phyloP scores from a whole-genome alignment of 2,888 invertebrate genomes.

The Galeopsomyia nigrocyanea region DNA sequence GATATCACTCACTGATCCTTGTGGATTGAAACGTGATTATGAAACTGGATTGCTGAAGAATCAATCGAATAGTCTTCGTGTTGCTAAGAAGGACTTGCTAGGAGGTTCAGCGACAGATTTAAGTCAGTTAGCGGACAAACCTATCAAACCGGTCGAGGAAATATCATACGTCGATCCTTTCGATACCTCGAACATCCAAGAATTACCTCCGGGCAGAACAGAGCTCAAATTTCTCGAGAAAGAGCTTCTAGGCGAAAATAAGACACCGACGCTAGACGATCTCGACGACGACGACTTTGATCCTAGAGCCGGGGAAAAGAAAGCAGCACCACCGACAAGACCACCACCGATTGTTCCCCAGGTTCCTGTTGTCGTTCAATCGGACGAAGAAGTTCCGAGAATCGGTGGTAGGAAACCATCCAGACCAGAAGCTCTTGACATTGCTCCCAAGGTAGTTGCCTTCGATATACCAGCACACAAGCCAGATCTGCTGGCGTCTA shows the following conservation, averaged over 20 bases:
- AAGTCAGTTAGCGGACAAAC: constrained; percentile 77
- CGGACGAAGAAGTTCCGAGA: background rate
- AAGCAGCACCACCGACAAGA: constrained; percentile 50
- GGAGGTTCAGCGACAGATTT: constrained; percentile 85
- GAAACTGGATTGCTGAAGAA: constrained; percentile 61
- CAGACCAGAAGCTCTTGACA: constrained; percentile 73
- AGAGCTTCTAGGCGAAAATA: constrained; percentile 75
- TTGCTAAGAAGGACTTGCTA: constrained; percentile 76
- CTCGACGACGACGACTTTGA: constrained; percentile 86
- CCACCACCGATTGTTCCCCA: constrained; percentile 44
- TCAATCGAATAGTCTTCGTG: constrained; percentile 37
- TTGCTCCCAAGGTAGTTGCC: constrained; percentile 71
- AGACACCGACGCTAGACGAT: constrained; percentile 68
- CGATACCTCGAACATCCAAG: constrained; percentile 83
- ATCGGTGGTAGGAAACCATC: constrained; percentile 70
- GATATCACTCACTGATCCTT: constrained; percentile 77
- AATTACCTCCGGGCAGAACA: constrained; percentile 82
- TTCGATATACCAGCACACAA: constrained; percentile 73
- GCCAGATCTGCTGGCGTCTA: constrained; percentile 72
- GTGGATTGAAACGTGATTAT: constrained; percentile 68
- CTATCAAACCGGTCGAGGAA: constrained; percentile 76
- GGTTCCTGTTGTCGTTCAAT: constrained; percentile 18
- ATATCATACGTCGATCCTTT: constrained; percentile 84
- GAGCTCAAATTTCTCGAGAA: constrained; percentile 85
- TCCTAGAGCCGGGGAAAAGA: constrained; percentile 78